Conservation (phyloP, 2,797 vertebrate genomes). For the Gymnothorax javanicus region DNA sequence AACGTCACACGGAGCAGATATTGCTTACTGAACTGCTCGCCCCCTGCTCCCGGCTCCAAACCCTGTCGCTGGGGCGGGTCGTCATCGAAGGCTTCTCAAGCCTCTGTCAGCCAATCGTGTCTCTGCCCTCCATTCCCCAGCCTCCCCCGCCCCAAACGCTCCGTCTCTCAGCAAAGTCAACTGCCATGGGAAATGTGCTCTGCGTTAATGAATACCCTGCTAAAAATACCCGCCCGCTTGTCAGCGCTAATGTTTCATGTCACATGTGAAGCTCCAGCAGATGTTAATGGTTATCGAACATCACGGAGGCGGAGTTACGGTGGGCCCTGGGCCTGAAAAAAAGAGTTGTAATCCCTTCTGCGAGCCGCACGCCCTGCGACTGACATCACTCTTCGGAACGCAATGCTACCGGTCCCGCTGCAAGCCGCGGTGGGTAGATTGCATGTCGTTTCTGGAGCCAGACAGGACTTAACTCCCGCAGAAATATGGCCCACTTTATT, state of each 20-base stretch:
- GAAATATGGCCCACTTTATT: neutral
- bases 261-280: constrained; percentile 65
- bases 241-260: constrained; percentile 64
- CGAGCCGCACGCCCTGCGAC: neutral
- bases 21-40: constrained; percentile 54
- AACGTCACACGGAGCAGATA: constrained; percentile 47
- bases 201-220: constrained; percentile 73
- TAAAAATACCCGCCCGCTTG: constrained; percentile 73
- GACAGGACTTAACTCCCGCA: neutral
- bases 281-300: constrained; percentile 72
- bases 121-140: neutral
- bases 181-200: constrained; percentile 68
- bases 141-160: constrained; percentile 42
- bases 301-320: constrained; percentile 47
- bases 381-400: constrained; percentile 13
- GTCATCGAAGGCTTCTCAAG: constrained; percentile 62
- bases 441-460: constrained; percentile 12
- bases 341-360: neutral
- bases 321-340: constrained; percentile 14
- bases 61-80: constrained; percentile 47
- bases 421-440: neutral
- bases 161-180: constrained; percentile 49
- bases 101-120: constrained; percentile 51
- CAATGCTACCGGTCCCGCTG: neutral
- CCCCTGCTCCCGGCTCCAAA: constrained; percentile 43